Percentiles rank a stretch among this genome's conserved stretches.
Conservation (phyloP, 1,140 invertebrate species). For the Drosophila santomea region DNA sequence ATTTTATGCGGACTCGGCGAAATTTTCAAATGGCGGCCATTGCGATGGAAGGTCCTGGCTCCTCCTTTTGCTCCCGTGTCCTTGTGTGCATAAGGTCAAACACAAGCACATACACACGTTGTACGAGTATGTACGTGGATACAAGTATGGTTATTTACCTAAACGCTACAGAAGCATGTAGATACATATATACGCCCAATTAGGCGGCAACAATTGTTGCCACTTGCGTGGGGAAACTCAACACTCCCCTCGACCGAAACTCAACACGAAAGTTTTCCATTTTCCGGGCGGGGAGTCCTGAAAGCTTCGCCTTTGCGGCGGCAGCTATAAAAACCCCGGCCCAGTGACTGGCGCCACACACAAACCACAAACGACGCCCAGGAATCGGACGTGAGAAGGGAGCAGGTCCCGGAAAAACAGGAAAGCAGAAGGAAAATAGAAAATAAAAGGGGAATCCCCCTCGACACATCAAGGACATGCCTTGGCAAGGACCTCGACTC, state of each 20-base stretch:
- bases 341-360: conserved; percentile 67
- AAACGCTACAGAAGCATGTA: conserved; percentile 45
- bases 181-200: conserved; percentile 77
- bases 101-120: conserved; percentile 10
- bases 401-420: conserved; percentile 1
- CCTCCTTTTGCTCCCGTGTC: conserved; percentile 58
- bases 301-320: conserved; percentile 62
- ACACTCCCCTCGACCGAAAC: conserved; percentile 48
- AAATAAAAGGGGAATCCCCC: background rate
- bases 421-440: conserved; percentile 7
- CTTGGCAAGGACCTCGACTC: conserved; percentile 57
- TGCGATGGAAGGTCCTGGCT: conserved; percentile 56
- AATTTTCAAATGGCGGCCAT: conserved; percentile 60
- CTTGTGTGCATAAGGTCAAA: conserved; percentile 58
- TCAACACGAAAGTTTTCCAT: conserved; percentile 58
- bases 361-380: conserved; percentile 63
- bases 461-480: conserved; percentile 30
- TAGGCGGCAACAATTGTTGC: conserved; percentile 81
- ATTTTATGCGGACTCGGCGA: conserved; percentile 45
- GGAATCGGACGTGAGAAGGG: conserved; percentile 41
- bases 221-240: conserved; percentile 55
- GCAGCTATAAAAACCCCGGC: conserved; percentile 69
- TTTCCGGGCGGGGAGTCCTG: conserved; percentile 23
- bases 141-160: conserved; percentile 60
- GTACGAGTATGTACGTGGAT: background rate